Evolutionary conservation across 2,888 invertebrate species (phyloP).

Genomic region (Drosophila merina): DNA sequence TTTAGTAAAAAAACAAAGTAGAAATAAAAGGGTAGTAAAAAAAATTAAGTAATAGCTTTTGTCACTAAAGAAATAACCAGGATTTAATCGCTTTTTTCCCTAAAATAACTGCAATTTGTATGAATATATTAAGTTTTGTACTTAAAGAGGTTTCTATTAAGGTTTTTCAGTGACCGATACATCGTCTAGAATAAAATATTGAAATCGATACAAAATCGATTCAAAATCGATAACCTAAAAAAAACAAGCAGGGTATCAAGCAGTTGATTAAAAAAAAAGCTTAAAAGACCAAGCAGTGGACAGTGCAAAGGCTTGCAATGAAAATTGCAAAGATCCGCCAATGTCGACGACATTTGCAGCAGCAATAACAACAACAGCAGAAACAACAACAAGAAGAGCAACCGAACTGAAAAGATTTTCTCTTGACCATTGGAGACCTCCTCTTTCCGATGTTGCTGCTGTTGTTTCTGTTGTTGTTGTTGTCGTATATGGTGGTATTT

Average conservation of each 20-base stretch:
- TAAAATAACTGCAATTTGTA: no score
- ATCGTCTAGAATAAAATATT: no score
- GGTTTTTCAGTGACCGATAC: no score
- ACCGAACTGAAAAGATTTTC: slow-evolving; percentile 36
- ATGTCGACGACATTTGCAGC: slow-evolving; percentile 39
- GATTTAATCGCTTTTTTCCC: no score
- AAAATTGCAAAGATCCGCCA: slow-evolving; percentile 30
- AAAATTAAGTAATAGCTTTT: no score
- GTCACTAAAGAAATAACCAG: no score
- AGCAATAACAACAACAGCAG: slow-evolving; percentile 1
- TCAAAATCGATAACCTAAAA: not conserved
- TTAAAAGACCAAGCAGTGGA: slow-evolving; percentile 13
- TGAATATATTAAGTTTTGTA: no score
- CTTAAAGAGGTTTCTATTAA: no score
- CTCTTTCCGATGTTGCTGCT: slow-evolving; percentile 16
- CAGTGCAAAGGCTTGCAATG: slow-evolving; percentile 4
- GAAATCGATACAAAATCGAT: no score
- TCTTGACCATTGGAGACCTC: slow-evolving; percentile 46
- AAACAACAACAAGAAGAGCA: slow-evolving; percentile 18
- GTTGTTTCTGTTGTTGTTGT: slow-evolving; percentile 28
- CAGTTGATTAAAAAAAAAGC: not conserved
- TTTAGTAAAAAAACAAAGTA: no score
- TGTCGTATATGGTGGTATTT: slow-evolving; percentile 25
- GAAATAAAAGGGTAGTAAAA: no score
- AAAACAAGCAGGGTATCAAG: not conserved